Percentiles rank a stretch among this genome's conserved stretches.
Conservation (phyloP, 2,888 invertebrate genomes). For the Baccha elongata region DNA sequence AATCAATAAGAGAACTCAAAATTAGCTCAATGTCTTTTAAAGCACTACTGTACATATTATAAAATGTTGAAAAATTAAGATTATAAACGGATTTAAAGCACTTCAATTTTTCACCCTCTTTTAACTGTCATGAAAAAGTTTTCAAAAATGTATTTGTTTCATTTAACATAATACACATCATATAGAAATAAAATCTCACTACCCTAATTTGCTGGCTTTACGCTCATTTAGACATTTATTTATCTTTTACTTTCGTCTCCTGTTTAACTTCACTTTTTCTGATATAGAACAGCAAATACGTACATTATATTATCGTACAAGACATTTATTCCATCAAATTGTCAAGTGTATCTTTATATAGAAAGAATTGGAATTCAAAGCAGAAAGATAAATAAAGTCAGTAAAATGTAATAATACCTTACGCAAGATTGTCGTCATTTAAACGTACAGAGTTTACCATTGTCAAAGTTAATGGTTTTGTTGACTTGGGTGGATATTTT, state of each 20-base stretch:
- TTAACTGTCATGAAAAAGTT: background rate
- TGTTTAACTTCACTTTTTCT: constrained; percentile 5
- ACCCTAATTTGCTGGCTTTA: constrained; percentile 30
- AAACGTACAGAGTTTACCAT: constrained; percentile 58
- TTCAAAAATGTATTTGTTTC: constrained; percentile 3
- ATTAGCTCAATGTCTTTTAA: too few relatives aligned
- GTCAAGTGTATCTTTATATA: constrained; percentile 23
- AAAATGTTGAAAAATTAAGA: too few relatives aligned
- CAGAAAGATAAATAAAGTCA: background rate
- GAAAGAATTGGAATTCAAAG: background rate
- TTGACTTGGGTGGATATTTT: constrained; percentile 31
- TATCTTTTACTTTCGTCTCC: background rate
- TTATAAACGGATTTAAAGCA: too few relatives aligned
- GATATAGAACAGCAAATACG: constrained; percentile 9
- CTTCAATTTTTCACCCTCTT: too few relatives aligned
- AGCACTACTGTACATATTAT: too few relatives aligned
- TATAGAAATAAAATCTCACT: constrained; percentile 30
- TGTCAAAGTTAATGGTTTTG: constrained; percentile 65
- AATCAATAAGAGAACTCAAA: too few relatives aligned
- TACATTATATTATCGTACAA: background rate
- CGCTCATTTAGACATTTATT: constrained; percentile 37
- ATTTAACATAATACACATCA: constrained; percentile 21
- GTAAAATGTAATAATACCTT: constrained; percentile 1
- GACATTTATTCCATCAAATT: constrained; percentile 23
- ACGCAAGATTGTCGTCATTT: constrained; percentile 53